Base-by-base conservation (phyloP, 2,797 vertebrate species). In the Pseudopleuronectes americanus region DNA sequence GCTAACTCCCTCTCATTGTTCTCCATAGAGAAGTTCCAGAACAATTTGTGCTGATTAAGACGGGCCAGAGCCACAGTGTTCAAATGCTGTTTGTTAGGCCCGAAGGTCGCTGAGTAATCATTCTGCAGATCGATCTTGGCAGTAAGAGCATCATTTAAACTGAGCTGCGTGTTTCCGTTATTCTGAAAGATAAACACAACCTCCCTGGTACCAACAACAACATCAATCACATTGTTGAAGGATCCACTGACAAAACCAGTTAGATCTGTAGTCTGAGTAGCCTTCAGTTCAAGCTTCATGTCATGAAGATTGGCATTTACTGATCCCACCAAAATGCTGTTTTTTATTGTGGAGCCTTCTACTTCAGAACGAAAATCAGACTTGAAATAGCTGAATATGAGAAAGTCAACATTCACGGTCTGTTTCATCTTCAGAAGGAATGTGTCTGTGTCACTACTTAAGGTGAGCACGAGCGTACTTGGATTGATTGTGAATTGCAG, bases 91-190 rank as follows among this genome's bases (percentile, higher is more conserved):
- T 82, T 81, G 9, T 86, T 84, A 8, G 92, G 87, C 72, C 83
- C 97, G 49, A 99, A 79, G 33, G 79, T 83, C 60, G 95, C 87
- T 6, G 89, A 88, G 49, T 96, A 97, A 76, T 97, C 95, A 92
- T 96, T 97, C 75, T 96, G 88, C 71, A 97, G 90, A 48, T 97
- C 96, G 68, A 98, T 90, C 81, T 97, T 98, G 14, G 95, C 95
- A 49, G 83, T 92, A 38, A 96, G 47, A 65, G 71, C 88, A 56
- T 96, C 87, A 28, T 19, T 45, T 5, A 93, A 92, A 54, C 79
- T 93, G 51, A 97, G 84, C 89, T 96, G 96, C 74, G 92, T 64
- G 84, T 96, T 97, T 67, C 93, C 95, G 69, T 95, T 96, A 85
- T 98, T 98, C 79, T 95, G 93, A 53, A 94, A 74, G 48, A 58